These are phyloP conservation scores for Hexactinellida sp. DNA, from an alignment of 37 sponge, comb jelly and placozoan genomes.

Conservation along the genomic window DNA sequence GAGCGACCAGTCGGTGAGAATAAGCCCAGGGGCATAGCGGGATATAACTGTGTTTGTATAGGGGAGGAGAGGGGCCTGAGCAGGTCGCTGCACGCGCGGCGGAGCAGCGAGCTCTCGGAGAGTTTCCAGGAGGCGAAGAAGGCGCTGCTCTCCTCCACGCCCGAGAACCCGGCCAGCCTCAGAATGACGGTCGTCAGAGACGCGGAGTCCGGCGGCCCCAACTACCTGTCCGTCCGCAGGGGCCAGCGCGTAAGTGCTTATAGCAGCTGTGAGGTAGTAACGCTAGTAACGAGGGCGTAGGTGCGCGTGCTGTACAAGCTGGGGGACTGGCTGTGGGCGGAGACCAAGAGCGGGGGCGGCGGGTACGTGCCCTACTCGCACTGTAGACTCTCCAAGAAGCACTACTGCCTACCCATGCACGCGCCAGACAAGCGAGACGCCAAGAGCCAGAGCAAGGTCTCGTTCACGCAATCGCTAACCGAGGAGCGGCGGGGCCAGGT, in stretches of 20 bases:
- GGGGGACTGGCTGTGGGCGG: slow-evolving; percentile 2
- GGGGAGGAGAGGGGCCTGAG: background rate
- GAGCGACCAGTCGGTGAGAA: background rate
- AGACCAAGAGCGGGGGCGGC: background rate
- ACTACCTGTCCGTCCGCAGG: background rate
- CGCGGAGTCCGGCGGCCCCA: background rate
- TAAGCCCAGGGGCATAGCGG: background rate
- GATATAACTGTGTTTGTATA: background rate
- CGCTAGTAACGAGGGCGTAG: background rate
- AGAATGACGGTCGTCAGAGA: background rate
- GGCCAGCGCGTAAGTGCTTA: background rate
- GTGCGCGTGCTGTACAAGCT: background rate
- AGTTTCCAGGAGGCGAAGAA: background rate
- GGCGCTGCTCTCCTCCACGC: slow-evolving; percentile 11
- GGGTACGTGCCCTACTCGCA: background rate
- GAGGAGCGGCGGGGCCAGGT: background rate
- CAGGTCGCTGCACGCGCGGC: background rate
- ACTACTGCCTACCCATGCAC: background rate
- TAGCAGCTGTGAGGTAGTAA: background rate
- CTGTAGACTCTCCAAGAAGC: background rate
- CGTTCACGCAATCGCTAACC: background rate
- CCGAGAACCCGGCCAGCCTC: background rate
- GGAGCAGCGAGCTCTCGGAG: background rate
- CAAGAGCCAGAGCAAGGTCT: background rate
- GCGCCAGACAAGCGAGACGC: background rate